phyloP scores from a whole-genome alignment of 2,888 invertebrate species.

The Noctuana brunneofusca region DNA sequence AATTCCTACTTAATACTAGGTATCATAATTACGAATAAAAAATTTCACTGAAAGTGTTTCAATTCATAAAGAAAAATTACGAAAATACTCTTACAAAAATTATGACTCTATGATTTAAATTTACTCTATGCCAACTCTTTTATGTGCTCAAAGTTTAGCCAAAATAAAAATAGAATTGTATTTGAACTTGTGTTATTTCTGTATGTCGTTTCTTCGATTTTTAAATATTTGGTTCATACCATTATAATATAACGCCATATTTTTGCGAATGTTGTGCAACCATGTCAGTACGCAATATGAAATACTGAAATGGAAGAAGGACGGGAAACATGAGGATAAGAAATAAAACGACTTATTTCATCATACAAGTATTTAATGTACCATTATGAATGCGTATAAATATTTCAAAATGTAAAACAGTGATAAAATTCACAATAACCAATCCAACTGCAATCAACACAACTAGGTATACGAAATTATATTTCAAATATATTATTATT shows the following conservation, averaged over 20 bases:
- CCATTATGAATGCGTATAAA: slow-evolving; percentile 82
- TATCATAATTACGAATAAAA: background rate
- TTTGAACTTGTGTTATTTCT: slow-evolving; percentile 2
- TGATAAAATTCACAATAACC: slow-evolving; percentile 83
- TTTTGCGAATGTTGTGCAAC: no score
- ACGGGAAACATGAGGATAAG: background rate
- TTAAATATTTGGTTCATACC: no score
- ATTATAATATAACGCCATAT: no score
- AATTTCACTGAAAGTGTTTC: background rate
- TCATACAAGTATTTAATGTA: slow-evolving; percentile 82
- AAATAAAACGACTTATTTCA: slow-evolving; percentile 67
- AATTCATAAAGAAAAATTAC: background rate
- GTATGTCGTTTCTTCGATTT: background rate
- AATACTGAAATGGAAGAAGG: no score
- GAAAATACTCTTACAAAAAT: background rate
- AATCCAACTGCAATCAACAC: slow-evolving; percentile 75
- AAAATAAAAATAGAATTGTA: slow-evolving; percentile 12
- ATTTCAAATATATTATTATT: slow-evolving; percentile 59
- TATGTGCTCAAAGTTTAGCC: slow-evolving; percentile 18
- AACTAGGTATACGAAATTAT: slow-evolving; percentile 71
- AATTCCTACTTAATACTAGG: background rate
- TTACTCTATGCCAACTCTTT: slow-evolving; percentile 1
- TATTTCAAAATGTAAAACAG: slow-evolving; percentile 84
- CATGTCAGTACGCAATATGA: no score
- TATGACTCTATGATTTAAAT: background rate